Percentiles rank a stretch among this genome's conserved stretches.
Conservation (phyloP, 2,797 vertebrate species). For the Morelia viridis region DNA sequence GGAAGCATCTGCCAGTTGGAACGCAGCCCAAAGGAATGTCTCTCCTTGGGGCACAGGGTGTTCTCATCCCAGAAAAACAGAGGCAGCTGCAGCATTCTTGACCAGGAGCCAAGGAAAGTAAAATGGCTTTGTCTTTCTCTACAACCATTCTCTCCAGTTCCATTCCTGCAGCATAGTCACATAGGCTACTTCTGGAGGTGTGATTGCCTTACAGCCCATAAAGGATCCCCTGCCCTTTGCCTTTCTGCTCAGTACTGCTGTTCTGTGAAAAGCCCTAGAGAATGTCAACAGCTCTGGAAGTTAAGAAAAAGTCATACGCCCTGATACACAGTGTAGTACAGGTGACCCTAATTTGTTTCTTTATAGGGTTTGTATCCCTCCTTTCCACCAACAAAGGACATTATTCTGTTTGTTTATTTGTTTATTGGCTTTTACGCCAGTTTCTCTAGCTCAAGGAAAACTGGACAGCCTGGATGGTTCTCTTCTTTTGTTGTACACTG, state of each 20-base stretch:
- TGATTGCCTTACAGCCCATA: not conserved
- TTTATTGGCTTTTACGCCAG: not conserved
- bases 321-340: not conserved
- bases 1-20: constrained; percentile 6
- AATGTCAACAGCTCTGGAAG: not conserved
- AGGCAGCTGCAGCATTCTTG: constrained; percentile 35
- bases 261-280: not conserved
- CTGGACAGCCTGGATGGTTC: not conserved
- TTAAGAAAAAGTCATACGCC: not conserved
- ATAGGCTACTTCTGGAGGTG: not conserved
- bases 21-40: constrained; percentile 9
- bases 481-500: not conserved
- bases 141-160: not conserved
- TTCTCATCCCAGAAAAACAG: constrained; percentile 24
- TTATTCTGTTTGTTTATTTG: not conserved
- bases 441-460: not conserved
- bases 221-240: not conserved
- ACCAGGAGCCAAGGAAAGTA: constrained; percentile 16
- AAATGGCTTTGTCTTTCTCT: constrained; percentile 28
- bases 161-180: not conserved
- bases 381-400: not conserved
- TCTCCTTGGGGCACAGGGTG: constrained; percentile 9
- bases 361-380: not conserved
- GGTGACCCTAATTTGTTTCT: not conserved
- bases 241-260: not conserved